A percentile compares a stretch with the other conserved stretches of the same genome.
phyloP scores from a whole-genome alignment of 2,113 vertebrate species.

The human (Homo sapiens) region DNA sequence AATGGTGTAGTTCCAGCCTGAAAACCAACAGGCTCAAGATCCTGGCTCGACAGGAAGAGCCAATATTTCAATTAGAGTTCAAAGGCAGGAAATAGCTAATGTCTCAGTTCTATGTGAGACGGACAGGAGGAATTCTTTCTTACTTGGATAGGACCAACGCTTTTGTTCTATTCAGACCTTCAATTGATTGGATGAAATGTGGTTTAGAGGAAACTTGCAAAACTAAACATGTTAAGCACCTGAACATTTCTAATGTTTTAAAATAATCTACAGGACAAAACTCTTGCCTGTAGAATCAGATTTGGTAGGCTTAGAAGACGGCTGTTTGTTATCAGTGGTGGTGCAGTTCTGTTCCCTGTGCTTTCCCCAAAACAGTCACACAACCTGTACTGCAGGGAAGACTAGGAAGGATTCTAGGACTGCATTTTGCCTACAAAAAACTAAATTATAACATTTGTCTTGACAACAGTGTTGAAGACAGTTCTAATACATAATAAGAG shows the following conservation, averaged over 20 bases:
- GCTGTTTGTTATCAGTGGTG: not conserved
- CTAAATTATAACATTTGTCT: conserved; percentile 7
- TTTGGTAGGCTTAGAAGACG: not conserved
- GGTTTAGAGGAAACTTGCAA: not conserved
- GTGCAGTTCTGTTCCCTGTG: not conserved
- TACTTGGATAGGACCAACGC: not conserved
- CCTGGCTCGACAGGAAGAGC: not conserved
- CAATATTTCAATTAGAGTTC: not conserved
- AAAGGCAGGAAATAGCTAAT: not conserved
- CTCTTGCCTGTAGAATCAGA: not conserved
- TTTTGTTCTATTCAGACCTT: not conserved
- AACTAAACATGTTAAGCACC: not conserved
- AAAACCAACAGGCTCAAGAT: not conserved
- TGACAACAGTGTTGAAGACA: not conserved
- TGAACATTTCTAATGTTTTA: not conserved
- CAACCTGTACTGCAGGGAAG: not conserved
- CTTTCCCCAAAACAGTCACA: not conserved
- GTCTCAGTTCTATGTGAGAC: not conserved
- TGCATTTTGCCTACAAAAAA: conserved; percentile 4
- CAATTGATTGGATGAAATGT: not conserved
- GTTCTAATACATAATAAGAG: not conserved
- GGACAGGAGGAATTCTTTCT: not conserved
- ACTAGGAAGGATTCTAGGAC: not conserved
- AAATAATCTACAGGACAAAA: not conserved
- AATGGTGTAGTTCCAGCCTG: not conserved